Evolutionary conservation across 2,888 invertebrate species (phyloP).

Genomic region (Odontomyia ornata): DNA sequence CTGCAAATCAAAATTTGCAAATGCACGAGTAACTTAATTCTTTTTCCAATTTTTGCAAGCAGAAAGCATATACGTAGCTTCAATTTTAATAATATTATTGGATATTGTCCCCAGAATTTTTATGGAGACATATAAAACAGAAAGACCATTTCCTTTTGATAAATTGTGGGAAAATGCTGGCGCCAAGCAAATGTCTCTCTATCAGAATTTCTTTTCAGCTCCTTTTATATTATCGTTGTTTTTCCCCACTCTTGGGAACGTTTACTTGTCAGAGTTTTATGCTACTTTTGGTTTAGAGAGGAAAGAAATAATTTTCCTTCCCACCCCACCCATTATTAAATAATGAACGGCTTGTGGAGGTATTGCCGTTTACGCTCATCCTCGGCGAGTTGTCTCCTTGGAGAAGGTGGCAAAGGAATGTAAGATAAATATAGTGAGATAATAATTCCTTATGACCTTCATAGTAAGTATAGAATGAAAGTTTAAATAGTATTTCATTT

Average conservation of each 20-base stretch:
- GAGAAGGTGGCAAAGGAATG: background rate
- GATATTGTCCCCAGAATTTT: background rate
- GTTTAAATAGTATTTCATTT: conserved; percentile 9
- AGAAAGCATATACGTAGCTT: too few species aligned
- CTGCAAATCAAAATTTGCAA: too few species aligned
- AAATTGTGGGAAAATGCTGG: conserved; percentile 42
- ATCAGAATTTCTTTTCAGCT: background rate
- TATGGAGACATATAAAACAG: background rate
- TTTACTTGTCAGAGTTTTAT: conserved; percentile 34
- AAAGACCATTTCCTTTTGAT: conserved; percentile 6
- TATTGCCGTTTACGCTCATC: background rate
- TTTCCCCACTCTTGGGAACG: conserved; percentile 5
- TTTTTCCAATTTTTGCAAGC: too few species aligned
- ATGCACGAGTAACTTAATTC: too few species aligned
- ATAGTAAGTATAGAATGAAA: background rate
- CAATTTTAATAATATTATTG: too few species aligned
- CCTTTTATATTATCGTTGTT: background rate
- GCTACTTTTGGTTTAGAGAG: conserved; percentile 26
- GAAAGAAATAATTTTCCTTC: background rate
- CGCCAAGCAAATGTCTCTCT: conserved; percentile 27
- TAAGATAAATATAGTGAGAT: background rate
- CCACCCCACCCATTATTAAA: too few species aligned
- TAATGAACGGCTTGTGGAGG: background rate
- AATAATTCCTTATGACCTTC: background rate
- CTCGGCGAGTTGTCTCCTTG: background rate